Evolutionary conservation across 1,140 invertebrate genomes (phyloP).

Genomic region (Calephelis nemesis): DNA sequence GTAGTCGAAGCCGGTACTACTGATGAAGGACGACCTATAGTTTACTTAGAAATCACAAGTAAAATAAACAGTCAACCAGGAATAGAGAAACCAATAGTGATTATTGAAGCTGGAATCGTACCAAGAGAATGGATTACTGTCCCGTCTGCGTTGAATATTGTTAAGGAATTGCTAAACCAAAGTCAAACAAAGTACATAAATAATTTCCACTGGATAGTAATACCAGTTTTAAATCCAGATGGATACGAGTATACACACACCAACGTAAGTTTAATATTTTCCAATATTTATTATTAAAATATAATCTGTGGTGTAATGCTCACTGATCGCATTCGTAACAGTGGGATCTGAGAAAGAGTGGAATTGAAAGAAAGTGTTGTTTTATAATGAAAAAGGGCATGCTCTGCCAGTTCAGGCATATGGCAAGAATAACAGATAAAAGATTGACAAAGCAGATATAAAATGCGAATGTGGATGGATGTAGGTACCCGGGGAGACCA

Average conservation of each 20-base stretch:
- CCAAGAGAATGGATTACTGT: slow-evolving; percentile 83
- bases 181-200: slow-evolving; percentile 68
- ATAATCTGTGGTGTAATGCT: too few relatives aligned
- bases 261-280: slow-evolving; percentile 62
- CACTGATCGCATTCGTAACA: too few relatives aligned
- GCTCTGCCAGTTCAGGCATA: too few relatives aligned
- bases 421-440: too few relatives aligned
- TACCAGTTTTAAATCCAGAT: slow-evolving; percentile 88
- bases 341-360: too few relatives aligned
- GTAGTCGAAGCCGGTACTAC: slow-evolving; percentile 49
- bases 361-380: too few relatives aligned
- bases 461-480: too few relatives aligned
- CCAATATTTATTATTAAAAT: too few relatives aligned
- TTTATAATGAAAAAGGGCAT: too few relatives aligned
- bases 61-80: slow-evolving; percentile 16
- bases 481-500: too few relatives aligned
- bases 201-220: slow-evolving; percentile 84
- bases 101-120: slow-evolving; percentile 79
- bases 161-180: slow-evolving; percentile 71
- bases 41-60: slow-evolving; percentile 48
- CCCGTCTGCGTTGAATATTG: slow-evolving; percentile 76
- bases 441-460: too few relatives aligned
- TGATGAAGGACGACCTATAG: slow-evolving; percentile 46
- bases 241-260: slow-evolving; percentile 87
- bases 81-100: slow-evolving; percentile 46